Conservation (phyloP, 2,113 vertebrate genomes). For the Malaclemys terrapin region DNA sequence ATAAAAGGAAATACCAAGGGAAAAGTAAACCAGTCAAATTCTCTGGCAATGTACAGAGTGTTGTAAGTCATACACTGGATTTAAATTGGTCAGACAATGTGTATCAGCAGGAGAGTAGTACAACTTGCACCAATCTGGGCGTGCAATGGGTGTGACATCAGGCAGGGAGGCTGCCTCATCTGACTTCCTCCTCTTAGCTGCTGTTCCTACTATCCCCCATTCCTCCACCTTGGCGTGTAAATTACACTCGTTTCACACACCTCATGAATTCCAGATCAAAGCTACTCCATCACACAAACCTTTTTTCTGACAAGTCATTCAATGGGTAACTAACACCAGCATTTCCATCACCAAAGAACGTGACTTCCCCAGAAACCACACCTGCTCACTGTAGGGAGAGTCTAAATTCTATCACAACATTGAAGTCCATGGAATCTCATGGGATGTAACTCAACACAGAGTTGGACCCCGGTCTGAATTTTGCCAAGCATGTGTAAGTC, state of each 20-base stretch:
- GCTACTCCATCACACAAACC: accelerated
- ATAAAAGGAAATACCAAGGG: background rate
- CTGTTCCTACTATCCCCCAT: background rate
- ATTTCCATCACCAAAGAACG: background rate
- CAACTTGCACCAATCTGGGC: accelerated
- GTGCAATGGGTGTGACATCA: accelerated
- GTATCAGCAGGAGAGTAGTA: accelerated
- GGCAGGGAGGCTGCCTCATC: background rate
- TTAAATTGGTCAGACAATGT: accelerated
- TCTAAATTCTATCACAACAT: background rate
- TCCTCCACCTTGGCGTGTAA: background rate
- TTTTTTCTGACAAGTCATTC: background rate
- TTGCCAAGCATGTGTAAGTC: slow-evolving; percentile 1
- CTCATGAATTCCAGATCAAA: background rate
- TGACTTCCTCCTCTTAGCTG: background rate
- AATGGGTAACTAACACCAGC: accelerated
- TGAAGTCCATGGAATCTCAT: background rate
- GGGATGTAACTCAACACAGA: background rate
- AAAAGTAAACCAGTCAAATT: background rate
- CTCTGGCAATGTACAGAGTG: background rate
- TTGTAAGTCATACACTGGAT: background rate
- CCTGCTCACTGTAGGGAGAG: accelerated
- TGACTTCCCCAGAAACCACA: accelerated
- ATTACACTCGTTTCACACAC: background rate
- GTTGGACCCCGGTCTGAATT: background rate